Evolutionary conservation across 2,797 vertebrate genomes (phyloP).

Genomic region (Falco novaeseelandiae): DNA sequence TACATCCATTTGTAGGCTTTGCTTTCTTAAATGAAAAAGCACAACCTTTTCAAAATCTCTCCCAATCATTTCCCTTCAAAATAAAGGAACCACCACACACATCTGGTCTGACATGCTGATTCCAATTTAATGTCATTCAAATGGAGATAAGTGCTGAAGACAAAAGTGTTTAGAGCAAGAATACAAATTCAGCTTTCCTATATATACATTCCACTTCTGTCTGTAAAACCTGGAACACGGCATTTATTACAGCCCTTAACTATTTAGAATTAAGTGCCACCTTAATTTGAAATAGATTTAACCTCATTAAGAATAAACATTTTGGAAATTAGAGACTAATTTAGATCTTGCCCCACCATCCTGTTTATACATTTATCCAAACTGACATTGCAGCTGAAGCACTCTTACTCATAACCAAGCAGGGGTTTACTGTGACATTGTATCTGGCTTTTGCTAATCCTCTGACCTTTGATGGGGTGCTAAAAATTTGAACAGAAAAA

Average conservation of each 20-base stretch:
- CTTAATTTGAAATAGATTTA: not conserved
- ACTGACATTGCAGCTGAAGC: not conserved
- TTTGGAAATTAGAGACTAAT: not conserved
- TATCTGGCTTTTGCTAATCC: not conserved
- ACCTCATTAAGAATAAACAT: not conserved
- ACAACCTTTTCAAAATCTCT: not conserved
- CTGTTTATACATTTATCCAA: not conserved
- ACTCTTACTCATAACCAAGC: not conserved
- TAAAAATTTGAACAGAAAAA: not conserved
- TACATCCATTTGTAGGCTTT: not conserved
- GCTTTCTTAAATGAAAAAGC: not conserved
- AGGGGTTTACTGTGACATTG: not conserved
- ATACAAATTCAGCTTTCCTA: slow-evolving; percentile 9
- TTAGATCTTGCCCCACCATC: not conserved
- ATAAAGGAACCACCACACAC: not conserved
- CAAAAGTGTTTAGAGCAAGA: not conserved
- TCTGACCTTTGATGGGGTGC: not conserved
- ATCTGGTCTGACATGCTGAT: not conserved
- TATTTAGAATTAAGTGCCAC: not conserved
- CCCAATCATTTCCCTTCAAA: not conserved
- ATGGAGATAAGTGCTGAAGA: not conserved
- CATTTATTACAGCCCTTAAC: not conserved
- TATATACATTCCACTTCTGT: not conserved
- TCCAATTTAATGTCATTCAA: slow-evolving; percentile 17
- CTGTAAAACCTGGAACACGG: not conserved